These are phyloP conservation scores for Harpalus rufipes DNA, from an alignment of 2,888 invertebrate species.

Conservation along the genomic window DNA sequence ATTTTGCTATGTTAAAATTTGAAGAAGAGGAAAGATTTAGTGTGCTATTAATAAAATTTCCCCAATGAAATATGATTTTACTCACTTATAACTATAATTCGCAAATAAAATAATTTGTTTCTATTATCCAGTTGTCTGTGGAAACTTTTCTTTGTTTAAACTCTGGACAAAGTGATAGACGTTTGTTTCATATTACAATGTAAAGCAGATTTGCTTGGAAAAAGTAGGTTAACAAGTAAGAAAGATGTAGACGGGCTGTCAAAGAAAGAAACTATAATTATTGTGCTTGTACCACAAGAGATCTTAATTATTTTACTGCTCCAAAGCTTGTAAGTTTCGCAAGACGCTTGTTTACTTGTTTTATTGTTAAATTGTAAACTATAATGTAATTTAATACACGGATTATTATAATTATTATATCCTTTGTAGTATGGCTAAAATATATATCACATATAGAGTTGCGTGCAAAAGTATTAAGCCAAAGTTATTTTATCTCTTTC, in stretches of 20 bases:
- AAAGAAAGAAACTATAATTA: conserved; percentile 34
- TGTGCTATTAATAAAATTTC: neutral
- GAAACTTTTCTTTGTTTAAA: neutral
- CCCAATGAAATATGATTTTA: neutral
- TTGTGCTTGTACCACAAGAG: conserved; percentile 24
- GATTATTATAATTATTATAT: neutral
- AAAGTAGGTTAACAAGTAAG: conserved; percentile 19
- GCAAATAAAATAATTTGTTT: too few species aligned
- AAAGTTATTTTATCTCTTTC: too few species aligned
- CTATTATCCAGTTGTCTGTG: too few species aligned
- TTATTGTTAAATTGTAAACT: neutral
- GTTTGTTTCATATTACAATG: neutral
- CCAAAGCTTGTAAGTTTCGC: neutral
- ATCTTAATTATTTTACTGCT: conserved; percentile 19
- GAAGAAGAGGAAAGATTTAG: neutral
- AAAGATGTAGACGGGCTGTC: conserved; percentile 10
- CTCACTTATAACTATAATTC: too few species aligned
- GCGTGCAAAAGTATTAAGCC: too few species aligned
- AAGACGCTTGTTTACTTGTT: neutral
- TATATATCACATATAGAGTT: too few species aligned
- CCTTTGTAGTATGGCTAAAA: neutral
- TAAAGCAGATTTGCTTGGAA: neutral
- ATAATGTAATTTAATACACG: neutral
- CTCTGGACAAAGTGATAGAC: too few species aligned
- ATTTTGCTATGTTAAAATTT: neutral